Conservation (phyloP, 2,888 invertebrate genomes). For the Dioctria rufipes region DNA sequence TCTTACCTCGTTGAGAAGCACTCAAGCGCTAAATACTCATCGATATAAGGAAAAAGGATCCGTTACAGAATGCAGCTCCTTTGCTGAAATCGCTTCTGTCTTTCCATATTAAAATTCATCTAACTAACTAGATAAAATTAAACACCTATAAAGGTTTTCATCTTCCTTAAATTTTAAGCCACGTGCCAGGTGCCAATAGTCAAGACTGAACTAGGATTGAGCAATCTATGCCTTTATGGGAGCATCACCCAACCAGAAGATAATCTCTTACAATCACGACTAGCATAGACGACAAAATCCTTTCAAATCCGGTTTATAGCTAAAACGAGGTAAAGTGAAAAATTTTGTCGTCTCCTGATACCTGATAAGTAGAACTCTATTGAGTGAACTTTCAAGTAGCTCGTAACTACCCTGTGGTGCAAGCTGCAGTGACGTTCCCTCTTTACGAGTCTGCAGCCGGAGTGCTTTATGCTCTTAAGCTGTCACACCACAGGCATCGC, state of each 20-base stretch:
- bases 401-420: slow-evolving; percentile 39
- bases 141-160: not conserved
- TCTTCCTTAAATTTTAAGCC: not conserved
- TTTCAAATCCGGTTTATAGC: slow-evolving; percentile 50
- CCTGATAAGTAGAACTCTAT: slow-evolving; percentile 45
- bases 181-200: not conserved
- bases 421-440: slow-evolving; percentile 24
- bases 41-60: no score
- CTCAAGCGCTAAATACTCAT: no score
- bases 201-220: not conserved
- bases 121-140: no score
- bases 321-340: slow-evolving; percentile 51
- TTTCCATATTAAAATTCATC: no score
- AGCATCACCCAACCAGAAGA: slow-evolving; percentile 16
- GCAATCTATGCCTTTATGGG: not conserved
- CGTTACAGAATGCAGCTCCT: no score
- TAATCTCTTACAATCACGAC: slow-evolving; percentile 28
- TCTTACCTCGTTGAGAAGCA: no score
- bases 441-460: slow-evolving; percentile 34
- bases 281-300: slow-evolving; percentile 43
- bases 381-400: slow-evolving; percentile 53
- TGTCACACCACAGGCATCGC: slow-evolving; percentile 48
- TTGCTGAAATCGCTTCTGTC: no score
- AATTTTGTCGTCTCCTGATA: slow-evolving; percentile 53
- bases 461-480: slow-evolving; percentile 44